These are phyloP conservation scores for Bombus balteatus DNA, from an alignment of 1,140 invertebrate species.

Conservation along the genomic window DNA sequence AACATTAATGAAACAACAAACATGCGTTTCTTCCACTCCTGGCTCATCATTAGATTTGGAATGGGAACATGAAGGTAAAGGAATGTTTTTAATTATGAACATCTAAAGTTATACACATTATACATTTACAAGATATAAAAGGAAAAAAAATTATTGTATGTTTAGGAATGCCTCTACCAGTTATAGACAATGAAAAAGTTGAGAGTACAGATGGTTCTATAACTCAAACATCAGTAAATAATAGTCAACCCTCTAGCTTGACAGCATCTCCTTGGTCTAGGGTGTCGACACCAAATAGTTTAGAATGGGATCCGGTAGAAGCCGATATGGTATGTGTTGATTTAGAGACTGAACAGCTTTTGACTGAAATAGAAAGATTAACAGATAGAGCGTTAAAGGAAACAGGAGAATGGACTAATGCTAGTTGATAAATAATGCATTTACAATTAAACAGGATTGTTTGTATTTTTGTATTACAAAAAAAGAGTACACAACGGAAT, in stretches of 20 bases:
- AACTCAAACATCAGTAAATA: slow-evolving; percentile 67
- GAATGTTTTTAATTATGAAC: neutral
- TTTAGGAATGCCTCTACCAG: slow-evolving; percentile 67
- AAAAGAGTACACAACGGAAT: slow-evolving; percentile 23
- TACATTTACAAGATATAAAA: neutral
- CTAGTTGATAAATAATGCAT: slow-evolving; percentile 72
- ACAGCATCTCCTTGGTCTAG: slow-evolving; percentile 82
- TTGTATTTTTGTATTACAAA: slow-evolving; percentile 76
- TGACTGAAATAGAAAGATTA: slow-evolving; percentile 83
- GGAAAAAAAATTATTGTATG: neutral
- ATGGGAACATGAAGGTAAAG: slow-evolving; percentile 85
- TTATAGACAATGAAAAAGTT: slow-evolving; percentile 55
- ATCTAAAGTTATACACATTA: neutral
- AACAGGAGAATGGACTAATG: slow-evolving; percentile 80
- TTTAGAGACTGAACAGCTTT: slow-evolving; percentile 82
- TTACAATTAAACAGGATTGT: slow-evolving; percentile 59
- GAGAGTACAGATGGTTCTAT: slow-evolving; percentile 65
- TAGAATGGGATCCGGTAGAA: slow-evolving; percentile 84
- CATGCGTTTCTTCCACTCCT: slow-evolving; percentile 81
- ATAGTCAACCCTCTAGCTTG: slow-evolving; percentile 75
- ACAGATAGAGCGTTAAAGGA: slow-evolving; percentile 83
- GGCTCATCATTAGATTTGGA: slow-evolving; percentile 84
- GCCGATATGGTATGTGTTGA: slow-evolving; percentile 79
- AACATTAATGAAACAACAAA: slow-evolving; percentile 77
- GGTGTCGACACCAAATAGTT: slow-evolving; percentile 83